Conservation (phyloP, 1,140 invertebrate genomes). For the Drosophila tsacasi region DNA sequence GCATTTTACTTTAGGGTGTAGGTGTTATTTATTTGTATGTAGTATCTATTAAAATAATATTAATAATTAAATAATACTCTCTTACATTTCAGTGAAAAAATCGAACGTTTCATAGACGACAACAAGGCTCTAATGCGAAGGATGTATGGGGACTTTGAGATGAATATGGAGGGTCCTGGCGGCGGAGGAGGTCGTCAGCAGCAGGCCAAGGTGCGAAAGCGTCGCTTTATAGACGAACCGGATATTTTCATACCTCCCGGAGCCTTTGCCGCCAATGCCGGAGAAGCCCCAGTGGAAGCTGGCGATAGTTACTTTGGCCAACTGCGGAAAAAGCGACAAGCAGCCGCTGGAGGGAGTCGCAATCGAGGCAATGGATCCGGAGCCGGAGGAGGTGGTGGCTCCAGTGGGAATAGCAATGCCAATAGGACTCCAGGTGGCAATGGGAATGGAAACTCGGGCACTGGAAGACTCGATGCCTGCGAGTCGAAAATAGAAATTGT, state of each 20-base stretch:
- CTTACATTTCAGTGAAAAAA: slow-evolving; percentile 89
- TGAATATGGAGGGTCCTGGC: slow-evolving; percentile 86
- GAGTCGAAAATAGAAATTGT: slow-evolving; percentile 97
- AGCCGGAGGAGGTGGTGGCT: slow-evolving; percentile 20
- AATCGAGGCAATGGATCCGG: slow-evolving; percentile 32
- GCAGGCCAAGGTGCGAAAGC: slow-evolving; percentile 86
- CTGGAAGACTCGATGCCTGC: slow-evolving; percentile 92
- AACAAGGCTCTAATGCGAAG: slow-evolving; percentile 96
- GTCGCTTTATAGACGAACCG: slow-evolving; percentile 86
- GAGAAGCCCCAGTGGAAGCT: slow-evolving; percentile 63
- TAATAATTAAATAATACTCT: neutral
- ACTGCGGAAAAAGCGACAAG: slow-evolving; percentile 86
- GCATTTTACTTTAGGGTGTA: neutral
- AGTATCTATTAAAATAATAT: neutral
- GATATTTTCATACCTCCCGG: slow-evolving; percentile 85
- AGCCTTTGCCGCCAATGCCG: slow-evolving; percentile 68
- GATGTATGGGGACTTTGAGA: slow-evolving; percentile 95
- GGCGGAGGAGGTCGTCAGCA: slow-evolving; percentile 85
- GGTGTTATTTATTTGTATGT: neutral
- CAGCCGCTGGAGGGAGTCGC: slow-evolving; percentile 65
- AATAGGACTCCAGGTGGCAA: slow-evolving; percentile 51
- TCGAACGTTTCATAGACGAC: slow-evolving; percentile 96
- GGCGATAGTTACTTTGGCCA: slow-evolving; percentile 87
- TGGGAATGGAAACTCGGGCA: slow-evolving; percentile 85
- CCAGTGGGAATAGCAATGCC: slow-evolving; percentile 24